Evolutionary conservation across 2,888 invertebrate genomes (phyloP).

Genomic region (Agriopis leucophaearia): DNA sequence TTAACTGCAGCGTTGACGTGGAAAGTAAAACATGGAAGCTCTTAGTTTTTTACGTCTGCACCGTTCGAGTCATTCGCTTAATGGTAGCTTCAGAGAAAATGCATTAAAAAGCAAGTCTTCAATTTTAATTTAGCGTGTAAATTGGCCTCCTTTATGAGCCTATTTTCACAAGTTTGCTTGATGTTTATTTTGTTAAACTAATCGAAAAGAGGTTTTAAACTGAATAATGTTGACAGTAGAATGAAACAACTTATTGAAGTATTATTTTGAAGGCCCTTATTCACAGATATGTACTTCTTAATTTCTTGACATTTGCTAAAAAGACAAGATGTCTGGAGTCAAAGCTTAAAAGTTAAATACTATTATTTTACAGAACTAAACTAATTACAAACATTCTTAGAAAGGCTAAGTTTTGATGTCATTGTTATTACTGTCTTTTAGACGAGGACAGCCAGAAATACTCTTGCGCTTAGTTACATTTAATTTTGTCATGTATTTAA

Average conservation of each 20-base stretch:
- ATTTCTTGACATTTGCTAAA: no score
- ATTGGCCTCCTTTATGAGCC: constrained; percentile 34
- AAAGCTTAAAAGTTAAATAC: no score
- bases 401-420: no score
- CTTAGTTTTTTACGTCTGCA: constrained; percentile 58
- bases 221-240: neutral
- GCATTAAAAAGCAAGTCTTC: constrained; percentile 38
- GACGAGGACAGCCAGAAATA: no score
- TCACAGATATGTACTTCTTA: no score
- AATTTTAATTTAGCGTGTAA: constrained; percentile 43
- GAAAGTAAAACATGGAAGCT: constrained; percentile 52
- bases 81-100: constrained; percentile 44
- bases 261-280: neutral
- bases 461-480: no score
- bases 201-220: constrained; percentile 2
- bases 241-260: neutral
- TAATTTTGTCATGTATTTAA: no score
- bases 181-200: neutral
- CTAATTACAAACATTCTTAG: no score
- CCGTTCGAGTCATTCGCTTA: constrained; percentile 50
- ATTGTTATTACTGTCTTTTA: no score
- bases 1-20: constrained; percentile 48
- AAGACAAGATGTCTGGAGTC: no score
- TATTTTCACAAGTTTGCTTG: constrained; percentile 20
- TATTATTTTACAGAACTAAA: no score